phyloP scores from a whole-genome alignment of 2,888 invertebrate genomes.

The Drosophila kanekoi region DNA sequence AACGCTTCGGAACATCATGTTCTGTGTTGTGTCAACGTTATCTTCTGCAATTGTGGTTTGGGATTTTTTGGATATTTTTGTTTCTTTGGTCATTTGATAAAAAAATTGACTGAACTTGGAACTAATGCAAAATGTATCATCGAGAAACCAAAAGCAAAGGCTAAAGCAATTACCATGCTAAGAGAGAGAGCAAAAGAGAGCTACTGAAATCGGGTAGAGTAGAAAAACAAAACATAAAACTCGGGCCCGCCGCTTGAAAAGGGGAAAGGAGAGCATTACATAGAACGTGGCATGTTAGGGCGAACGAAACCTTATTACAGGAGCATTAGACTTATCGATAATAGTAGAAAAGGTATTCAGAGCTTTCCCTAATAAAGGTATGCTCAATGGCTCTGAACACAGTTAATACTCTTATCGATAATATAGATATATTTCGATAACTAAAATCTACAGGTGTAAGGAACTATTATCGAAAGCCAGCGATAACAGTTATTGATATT shows the following conservation, averaged over 20 bases:
- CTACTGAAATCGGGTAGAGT: slow-evolving; percentile 37
- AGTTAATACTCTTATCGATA: neutral
- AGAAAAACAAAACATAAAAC: slow-evolving; percentile 16
- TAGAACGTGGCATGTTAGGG: slow-evolving; percentile 34
- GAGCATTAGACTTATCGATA: slow-evolving; percentile 21
- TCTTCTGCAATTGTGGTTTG: slow-evolving; percentile 83
- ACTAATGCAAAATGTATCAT: slow-evolving; percentile 65
- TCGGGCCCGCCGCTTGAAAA: slow-evolving; percentile 10
- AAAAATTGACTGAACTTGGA: slow-evolving; percentile 39
- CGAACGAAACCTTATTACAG: slow-evolving; percentile 11
- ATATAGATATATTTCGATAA: neutral
- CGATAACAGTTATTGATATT: neutral
- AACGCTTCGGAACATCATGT: slow-evolving; percentile 90
- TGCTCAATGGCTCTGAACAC: neutral
- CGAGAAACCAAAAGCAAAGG: slow-evolving; percentile 65
- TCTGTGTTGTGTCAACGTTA: slow-evolving; percentile 84
- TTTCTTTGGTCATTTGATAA: slow-evolving; percentile 13
- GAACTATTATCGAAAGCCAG: no score
- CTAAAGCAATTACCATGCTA: slow-evolving; percentile 63
- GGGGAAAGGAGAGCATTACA: slow-evolving; percentile 6
- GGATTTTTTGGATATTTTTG: slow-evolving; percentile 39
- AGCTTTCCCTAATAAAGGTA: neutral
- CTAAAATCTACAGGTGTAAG: no score
- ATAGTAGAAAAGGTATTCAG: slow-evolving; percentile 12
- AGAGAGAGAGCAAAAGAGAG: slow-evolving; percentile 28